A percentile compares a stretch with the other conserved stretches of the same genome.
phyloP scores from a whole-genome alignment of 2,797 vertebrate species.

The Alca torda region DNA sequence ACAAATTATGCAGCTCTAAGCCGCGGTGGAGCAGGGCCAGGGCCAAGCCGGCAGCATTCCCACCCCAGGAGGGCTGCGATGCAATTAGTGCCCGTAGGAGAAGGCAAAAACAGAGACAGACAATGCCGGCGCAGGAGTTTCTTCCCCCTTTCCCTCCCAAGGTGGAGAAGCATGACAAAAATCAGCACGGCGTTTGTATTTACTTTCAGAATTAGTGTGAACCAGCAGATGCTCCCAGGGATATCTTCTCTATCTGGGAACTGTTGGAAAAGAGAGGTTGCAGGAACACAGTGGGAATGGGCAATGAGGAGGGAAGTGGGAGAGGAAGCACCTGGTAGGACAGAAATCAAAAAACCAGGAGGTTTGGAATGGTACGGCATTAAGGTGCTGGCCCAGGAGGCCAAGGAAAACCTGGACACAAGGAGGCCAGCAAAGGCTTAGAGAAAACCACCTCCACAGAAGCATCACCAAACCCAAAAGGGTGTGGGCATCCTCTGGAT shows the following conservation, averaged over 20 bases:
- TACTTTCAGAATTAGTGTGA: neutral
- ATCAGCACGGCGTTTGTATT: fast-evolving
- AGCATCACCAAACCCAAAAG: neutral
- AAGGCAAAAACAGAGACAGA: neutral
- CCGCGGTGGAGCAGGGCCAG: neutral
- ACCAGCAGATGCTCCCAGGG: neutral
- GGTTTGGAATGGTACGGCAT: neutral
- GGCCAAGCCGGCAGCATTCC: neutral
- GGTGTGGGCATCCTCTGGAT: neutral
- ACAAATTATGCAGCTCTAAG: neutral
- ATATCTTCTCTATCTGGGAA: neutral
- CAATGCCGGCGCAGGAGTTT: fast-evolving
- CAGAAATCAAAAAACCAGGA: neutral
- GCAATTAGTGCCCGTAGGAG: neutral
- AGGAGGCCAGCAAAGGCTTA: neutral
- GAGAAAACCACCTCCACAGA: neutral
- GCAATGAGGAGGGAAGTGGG: neutral
- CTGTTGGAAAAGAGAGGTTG: neutral
- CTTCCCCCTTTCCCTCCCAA: neutral
- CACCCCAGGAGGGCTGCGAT: neutral
- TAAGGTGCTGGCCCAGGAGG: neutral
- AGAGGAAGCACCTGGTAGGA: neutral
- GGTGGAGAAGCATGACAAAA: neutral
- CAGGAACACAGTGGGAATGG: neutral
- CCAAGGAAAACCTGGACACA: neutral